Evolutionary conservation across 1,140 invertebrate genomes (phyloP), one percentile per base, ranked within the genome.

Genomic region (Zaprionus nigranus): DNA sequence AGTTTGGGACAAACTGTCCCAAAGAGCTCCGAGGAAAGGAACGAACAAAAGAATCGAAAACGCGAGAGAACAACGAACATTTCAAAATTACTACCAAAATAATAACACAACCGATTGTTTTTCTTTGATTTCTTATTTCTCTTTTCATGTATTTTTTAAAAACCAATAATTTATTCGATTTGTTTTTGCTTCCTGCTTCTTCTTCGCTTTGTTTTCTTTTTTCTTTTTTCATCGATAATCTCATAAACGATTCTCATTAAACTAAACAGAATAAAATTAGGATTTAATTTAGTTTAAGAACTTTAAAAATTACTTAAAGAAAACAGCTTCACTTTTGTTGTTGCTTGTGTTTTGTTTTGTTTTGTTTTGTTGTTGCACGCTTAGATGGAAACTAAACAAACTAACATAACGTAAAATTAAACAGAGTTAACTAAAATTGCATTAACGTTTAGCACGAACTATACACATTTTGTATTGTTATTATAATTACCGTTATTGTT

Each of bases 381-480:
- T 76, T 57, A 67, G 67, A 76, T 64, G 75, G 71, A 59, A 83
- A 84, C 70, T 84, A 88, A 90, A 88, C 81, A 90, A 88, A 79
- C 84, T 81, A 70, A 56, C 15, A 11, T 51, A 65, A 78, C 79
- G 79, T 79, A 79, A 59, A 90, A 85, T 82, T 90, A 90, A 90
- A 90, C 85, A 90, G 70, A 88, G 85, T 90, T 90, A 90, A 90
- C 85, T 90, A 90, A 90, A 90, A 90, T 90, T 90, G 85, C 85
- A 90, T 90, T 90, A 88, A 79, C 64, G 81, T 70, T 82, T 82
- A 85, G 81, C 79, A 90, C 72, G 81, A 90, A 85, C 85, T 90
- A 90, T 90, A 85, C 85, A 90, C 85, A 90, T 82, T 85, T 59
- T 74, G 20, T 53, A 56, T 64, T 69, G 15, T 61, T 30, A 63